These are phyloP conservation scores for Brachionus sp. DNA, from an alignment of 1,140 invertebrate genomes.

Conservation along the genomic window DNA sequence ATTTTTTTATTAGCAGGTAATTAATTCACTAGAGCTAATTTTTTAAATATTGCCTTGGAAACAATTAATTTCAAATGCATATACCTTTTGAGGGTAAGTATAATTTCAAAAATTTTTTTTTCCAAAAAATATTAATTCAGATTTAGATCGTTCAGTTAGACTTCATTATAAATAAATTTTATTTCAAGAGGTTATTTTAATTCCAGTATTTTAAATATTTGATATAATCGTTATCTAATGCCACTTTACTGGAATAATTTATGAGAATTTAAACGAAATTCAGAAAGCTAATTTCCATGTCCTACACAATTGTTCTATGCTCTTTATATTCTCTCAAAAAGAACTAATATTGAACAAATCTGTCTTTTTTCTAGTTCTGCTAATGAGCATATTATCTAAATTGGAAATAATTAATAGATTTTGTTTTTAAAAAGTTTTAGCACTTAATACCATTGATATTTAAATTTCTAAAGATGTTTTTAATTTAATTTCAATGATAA, in stretches of 20 bases:
- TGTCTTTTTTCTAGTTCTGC: neutral
- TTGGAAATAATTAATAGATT: neutral
- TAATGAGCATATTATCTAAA: neutral
- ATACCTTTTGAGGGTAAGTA: neutral
- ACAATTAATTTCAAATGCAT: neutral
- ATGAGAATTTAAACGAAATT: no score
- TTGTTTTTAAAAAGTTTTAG: neutral
- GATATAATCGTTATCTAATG: no score
- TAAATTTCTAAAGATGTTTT: neutral
- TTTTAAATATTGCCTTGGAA: neutral
- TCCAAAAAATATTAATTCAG: neutral
- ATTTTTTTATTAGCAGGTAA: conserved; percentile 20
- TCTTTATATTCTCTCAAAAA: neutral
- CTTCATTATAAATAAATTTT: neutral
- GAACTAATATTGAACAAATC: neutral
- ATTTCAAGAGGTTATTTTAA: no score
- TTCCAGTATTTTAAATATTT: no score
- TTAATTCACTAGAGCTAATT: neutral
- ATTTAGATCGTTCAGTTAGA: neutral
- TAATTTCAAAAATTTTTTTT: neutral
- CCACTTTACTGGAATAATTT: no score
- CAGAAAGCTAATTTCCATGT: neutral
- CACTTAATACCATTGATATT: neutral
- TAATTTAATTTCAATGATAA: neutral
- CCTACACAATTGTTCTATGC: neutral